A percentile compares a stretch with the other conserved stretches of the same genome.
Conservation (phyloP, 2,113 vertebrate genomes). For the Dascyllus trimaculatus region DNA sequence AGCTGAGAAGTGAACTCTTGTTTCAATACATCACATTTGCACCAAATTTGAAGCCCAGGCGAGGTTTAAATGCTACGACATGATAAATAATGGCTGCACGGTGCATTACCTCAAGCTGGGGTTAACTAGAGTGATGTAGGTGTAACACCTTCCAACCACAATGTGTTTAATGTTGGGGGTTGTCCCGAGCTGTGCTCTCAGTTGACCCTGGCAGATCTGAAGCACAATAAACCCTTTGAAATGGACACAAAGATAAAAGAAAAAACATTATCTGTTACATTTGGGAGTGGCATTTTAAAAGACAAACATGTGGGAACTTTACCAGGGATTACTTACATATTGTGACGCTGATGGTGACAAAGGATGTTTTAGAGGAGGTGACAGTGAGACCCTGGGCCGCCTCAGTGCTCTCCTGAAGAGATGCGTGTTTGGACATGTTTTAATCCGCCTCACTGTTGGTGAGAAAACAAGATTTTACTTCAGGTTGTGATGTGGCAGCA, state of each 20-base stretch:
- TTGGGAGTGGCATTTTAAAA: not conserved
- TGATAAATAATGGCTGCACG: not conserved
- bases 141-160: slow-evolving; percentile 82
- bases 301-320: not conserved
- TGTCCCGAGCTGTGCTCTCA: slow-evolving; percentile 72
- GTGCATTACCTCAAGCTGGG: slow-evolving; percentile 73
- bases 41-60: not conserved
- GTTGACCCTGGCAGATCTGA: slow-evolving; percentile 40
- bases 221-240: slow-evolving; percentile 63
- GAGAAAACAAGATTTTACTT: not conserved
- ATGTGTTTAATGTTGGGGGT: slow-evolving; percentile 84
- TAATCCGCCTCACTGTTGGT: not conserved
- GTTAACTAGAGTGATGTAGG: slow-evolving; percentile 76
- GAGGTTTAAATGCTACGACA: not conserved
- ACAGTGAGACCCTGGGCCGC: not conserved
- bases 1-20: not conserved
- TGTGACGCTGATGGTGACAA: not conserved
- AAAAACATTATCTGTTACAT: not conserved
- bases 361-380: slow-evolving; percentile 1
- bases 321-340: slow-evolving; percentile 53
- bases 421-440: slow-evolving; percentile 18
- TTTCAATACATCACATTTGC: not conserved
- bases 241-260: slow-evolving; percentile 39
- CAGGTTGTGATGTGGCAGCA: not conserved
- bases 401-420: not conserved